phyloP scores from a whole-genome alignment of 2,888 invertebrate genomes.

The Conops quadrifasciatus region DNA sequence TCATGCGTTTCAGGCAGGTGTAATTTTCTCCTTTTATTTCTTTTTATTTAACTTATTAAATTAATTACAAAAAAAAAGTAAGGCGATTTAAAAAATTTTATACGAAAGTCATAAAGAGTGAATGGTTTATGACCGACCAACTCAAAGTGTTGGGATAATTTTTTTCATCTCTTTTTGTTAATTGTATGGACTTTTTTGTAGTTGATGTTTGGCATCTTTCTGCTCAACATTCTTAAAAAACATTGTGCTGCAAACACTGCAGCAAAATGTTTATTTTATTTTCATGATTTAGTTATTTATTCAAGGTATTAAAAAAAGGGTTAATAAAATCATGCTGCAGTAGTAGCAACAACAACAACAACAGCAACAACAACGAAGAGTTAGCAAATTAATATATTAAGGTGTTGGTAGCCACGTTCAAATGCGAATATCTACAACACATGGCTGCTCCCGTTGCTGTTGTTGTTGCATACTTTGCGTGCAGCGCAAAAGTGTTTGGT shows the following conservation, averaged over 20 bases:
- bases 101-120: not conserved
- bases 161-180: not conserved
- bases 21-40: no score
- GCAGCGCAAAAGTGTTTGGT: no score
- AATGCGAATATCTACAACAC: not conserved
- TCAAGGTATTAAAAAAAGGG: not conserved
- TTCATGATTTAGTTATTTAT: no score
- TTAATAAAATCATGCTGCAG: slow-evolving; percentile 6
- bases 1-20: no score
- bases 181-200: not conserved
- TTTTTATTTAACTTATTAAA: no score
- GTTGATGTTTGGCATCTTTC: no score
- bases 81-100: not conserved
- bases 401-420: slow-evolving; percentile 6
- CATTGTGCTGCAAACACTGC: no score
- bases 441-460: not conserved
- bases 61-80: not conserved
- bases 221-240: no score
- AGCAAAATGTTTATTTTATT: no score
- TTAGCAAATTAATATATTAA: not conserved
- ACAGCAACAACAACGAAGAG: not conserved
- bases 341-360: not conserved
- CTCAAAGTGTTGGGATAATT: no score
- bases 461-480: not conserved
- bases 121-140: not conserved